Conservation (phyloP, 1,140 invertebrate species). For the Cydia splendana region DNA sequence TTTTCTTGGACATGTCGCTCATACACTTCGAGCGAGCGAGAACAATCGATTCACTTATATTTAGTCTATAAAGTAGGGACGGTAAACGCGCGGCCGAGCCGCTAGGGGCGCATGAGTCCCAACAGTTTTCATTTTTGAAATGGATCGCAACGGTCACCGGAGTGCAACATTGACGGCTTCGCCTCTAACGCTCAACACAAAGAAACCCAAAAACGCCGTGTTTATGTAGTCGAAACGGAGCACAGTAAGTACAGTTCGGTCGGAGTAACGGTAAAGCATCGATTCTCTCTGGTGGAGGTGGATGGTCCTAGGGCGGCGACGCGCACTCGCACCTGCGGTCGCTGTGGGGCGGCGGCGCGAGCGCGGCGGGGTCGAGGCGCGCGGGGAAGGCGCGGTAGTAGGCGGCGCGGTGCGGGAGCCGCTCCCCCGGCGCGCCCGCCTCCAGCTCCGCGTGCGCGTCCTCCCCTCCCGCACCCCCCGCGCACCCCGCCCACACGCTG, state of each 20-base stretch:
- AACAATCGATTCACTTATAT: no score
- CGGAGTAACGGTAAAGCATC: background rate
- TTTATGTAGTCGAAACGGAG: background rate
- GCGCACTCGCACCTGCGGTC: constrained; percentile 61
- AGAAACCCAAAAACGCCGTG: background rate
- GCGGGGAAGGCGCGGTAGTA: constrained; percentile 92
- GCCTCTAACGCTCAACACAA: background rate
- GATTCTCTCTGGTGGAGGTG: background rate
- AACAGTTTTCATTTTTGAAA: no score
- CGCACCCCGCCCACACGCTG: constrained; percentile 63
- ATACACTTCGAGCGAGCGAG: no score
- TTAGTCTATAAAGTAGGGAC: no score
- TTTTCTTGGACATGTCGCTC: no score
- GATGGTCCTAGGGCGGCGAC: no score
- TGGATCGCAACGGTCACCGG: background rate
- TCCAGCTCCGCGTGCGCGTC: constrained; percentile 85
- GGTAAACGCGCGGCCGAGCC: no score
- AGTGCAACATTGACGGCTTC: background rate
- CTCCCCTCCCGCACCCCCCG: constrained; percentile 37
- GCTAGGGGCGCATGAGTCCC: no score
- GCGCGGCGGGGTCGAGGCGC: constrained; percentile 86
- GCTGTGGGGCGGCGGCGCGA: constrained; percentile 88
- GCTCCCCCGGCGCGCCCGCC: constrained; percentile 87
- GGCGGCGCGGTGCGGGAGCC: constrained; percentile 84
- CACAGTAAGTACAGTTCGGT: background rate